A percentile compares a stretch with the other conserved stretches of the same genome.
Conservation (phyloP, 2,113 vertebrate genomes). For the Emydocephalus ijimae region DNA sequence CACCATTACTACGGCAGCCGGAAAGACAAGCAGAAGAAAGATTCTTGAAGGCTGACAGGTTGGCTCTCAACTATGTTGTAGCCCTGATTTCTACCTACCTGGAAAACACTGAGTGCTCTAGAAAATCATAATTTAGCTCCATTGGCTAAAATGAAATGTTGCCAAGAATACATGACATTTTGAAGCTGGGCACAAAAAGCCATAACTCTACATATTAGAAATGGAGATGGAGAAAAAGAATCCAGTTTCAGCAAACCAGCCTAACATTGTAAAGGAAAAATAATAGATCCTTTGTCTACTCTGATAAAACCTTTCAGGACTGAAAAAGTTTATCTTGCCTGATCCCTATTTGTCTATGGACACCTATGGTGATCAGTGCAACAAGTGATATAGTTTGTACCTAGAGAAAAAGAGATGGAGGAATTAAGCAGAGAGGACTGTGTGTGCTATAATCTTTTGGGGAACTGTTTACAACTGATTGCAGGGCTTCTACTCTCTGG, state of each 20-base stretch:
- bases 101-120: not conserved
- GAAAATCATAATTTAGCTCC: not conserved
- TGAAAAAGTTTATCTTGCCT: not conserved
- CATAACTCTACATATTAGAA: not conserved
- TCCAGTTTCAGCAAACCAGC: not conserved
- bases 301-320: not conserved
- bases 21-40: no score
- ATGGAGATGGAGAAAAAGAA: not conserved
- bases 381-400: not conserved
- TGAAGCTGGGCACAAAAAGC: not conserved
- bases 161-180: not conserved
- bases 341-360: not conserved
- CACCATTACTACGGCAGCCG: rapidly evolving
- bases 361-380: not conserved
- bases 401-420: no score
- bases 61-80: not conserved
- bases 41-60: no score
- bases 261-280: not conserved
- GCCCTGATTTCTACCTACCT: not conserved
- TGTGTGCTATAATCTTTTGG: not conserved
- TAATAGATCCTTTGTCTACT: not conserved
- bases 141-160: not conserved
- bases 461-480: not conserved
- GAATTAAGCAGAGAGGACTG: not conserved
- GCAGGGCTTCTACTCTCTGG: not conserved